Evolutionary conservation across 2,888 invertebrate genomes (phyloP), one percentile per base, ranked within the genome.

Genomic region (Diloba caeruleocephala): DNA sequence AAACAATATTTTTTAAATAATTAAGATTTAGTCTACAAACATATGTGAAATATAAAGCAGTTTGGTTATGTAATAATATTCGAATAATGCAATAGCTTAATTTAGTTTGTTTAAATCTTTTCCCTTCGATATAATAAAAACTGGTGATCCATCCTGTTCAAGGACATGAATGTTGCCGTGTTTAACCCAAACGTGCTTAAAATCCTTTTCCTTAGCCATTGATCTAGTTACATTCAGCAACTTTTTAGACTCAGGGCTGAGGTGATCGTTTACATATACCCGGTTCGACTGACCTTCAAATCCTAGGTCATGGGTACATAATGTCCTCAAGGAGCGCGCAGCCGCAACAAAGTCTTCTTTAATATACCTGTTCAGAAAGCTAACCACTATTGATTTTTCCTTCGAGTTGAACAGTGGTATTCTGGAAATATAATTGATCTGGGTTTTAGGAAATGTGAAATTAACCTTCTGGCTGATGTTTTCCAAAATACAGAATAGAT

Each of bases 311-410:
- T 8, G 12, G 1, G 34, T 2, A 7, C 10, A 34, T 34, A 34
- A 3, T 1, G 12, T 34, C 19, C 21, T 34, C 3, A 19, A 12
- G 8, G 32, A 32, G 3, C 34, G 21, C 0, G 34, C 34, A 21
- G 34, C 34, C 10, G 34, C 21, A 13, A 34, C 34, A 21, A 34
- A 34, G 8, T n/a, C n/a, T n/a, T n/a, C n/a, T n/a, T n/a, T n/a
- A n/a, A n/a, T n/a, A n/a, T n/a, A n/a, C n/a, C n/a, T 36, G 5
- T 36, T 36, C 2, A 36, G 8, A 14, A 36, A 36, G 14, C 36
- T 25, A 5, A 36, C 36, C 9, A 36, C 23, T 23, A 36, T 36
- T 0, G 36, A 23, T 6, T 36, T 36, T 0, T 21, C 36, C 13
- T 36, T 25, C 0, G 36, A 23, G 9, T 36, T 36, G 12, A 36